Base-by-base conservation (phyloP, 2,797 vertebrate species). In the Heterohyrax brucei region DNA sequence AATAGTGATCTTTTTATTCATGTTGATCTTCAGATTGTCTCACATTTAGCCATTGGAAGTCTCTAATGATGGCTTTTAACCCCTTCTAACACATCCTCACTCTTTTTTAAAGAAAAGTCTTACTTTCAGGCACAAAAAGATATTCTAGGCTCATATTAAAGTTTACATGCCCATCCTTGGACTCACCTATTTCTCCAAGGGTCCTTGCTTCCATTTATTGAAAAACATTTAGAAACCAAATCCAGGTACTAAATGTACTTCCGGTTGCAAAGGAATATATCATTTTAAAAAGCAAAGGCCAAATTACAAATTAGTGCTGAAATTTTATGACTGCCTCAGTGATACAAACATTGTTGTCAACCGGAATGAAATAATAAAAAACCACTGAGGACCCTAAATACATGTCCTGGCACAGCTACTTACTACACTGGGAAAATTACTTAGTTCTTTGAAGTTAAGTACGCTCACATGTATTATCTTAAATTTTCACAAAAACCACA, bases 211-310 rank as follows among this genome's bases (percentile, higher is more conserved):
- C 18, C 39, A 90, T 76, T 85, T 70, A 39, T 26, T 94, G 46
- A 75, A 66, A 94, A 80, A 46, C 72, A 73, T 22, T 86, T 53
- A 80, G 33, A 76, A 82, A 82, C 39, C 83, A 76, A 24, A 91
- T 75, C 12, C 19, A 68, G 19, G 19, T 87, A 66, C 21, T 91
- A 78, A 16, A 62, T 80, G 21, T 76, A 30, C 14, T 72, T 14
- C 39, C 19, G 64, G 14, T 13, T 91, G 26, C 30, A n/a, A 19
- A 56, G 22, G 21, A 39, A 22, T 50, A 30, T 53, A 28, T 76
- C 44, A 24, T 78, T 33, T 84, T 10, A 44, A 78, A 86, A 81
- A 33, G 21, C 33, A 73, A 64, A 91, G 33, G 59, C n/a, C 10
- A 76, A 76, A 48, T 76, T 26, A 76, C 28, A 76, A 80, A 30